Evolutionary conservation across 1,140 invertebrate genomes (phyloP).

Genomic region (Drosophila busckii): DNA sequence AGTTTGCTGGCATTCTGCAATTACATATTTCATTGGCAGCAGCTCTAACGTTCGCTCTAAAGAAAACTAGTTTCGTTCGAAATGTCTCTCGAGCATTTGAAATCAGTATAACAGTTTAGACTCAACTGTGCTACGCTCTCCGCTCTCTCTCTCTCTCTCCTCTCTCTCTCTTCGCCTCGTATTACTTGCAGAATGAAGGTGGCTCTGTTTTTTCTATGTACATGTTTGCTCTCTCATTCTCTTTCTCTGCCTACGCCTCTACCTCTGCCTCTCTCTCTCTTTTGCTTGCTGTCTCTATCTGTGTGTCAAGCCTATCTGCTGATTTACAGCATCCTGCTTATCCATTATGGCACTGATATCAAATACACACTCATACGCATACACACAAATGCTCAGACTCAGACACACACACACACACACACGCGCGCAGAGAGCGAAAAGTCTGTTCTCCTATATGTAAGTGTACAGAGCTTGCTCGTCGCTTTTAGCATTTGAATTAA

Average conservation of each 20-base stretch:
- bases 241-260: background rate
- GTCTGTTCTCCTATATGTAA: conserved; percentile 17
- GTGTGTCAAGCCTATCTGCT: conserved; percentile 25
- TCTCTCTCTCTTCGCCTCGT: conserved; percentile 1
- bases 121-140: background rate
- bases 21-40: no score
- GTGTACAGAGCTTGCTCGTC: conserved; percentile 25
- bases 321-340: conserved; percentile 72
- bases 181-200: no score
- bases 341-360: conserved; percentile 52
- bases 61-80: conserved; percentile 17
- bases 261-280: conserved; percentile 8
- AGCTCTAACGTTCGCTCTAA: conserved; percentile 8
- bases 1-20: no score
- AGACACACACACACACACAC: conserved; percentile 11
- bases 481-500: conserved; percentile 72
- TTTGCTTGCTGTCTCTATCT: conserved; percentile 1
- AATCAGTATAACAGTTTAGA: conserved; percentile 51
- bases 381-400: background rate
- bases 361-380: conserved; percentile 31
- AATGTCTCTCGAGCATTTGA: conserved; percentile 43
- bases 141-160: background rate
- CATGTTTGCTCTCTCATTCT: background rate
- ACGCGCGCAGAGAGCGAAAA: conserved; percentile 15
- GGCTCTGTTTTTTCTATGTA: background rate